Evolutionary conservation across 2,113 vertebrate genomes (phyloP), one percentile per base, ranked within the genome.

Genomic region (Pristiophorus japonicus): DNA sequence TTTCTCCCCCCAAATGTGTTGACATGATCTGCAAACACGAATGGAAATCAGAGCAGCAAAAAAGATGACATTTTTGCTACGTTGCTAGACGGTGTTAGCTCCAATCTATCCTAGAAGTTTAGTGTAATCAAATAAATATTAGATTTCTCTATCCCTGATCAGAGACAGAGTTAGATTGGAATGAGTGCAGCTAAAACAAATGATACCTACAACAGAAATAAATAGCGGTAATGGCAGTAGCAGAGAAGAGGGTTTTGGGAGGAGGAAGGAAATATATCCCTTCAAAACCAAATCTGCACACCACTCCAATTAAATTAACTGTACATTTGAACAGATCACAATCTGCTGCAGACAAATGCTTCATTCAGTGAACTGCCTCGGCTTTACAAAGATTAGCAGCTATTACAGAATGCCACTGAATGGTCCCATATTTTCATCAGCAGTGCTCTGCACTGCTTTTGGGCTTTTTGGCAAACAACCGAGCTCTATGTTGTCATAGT

Each of bases 321-420:
- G 97, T 62, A n/a, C 96, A 97, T 96, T 96, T 96, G 95, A 96
- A 96, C 97, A 97, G 96, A 96, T 96, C 96, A 97, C 94, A 96
- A 97, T 97, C 92, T 38, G 92, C 96, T 95, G 70, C 95, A 97
- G 97, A 99, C 98, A 99, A 98, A 97, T 97, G 96, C 96, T 97
- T 98, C 97, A 98, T 99, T 99, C 98, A 99, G 97, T 95, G 96
- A 85, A 96, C 97, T 97, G 97, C 97, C 97, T 97, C 96, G 96
- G 96, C 97, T 97, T 97, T 98, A 97, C 96, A 96, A 96, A 98
- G 98, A 98, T 98, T 99, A 98, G 98, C 96, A 97, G 97, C 98
- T 98, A 98, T 98, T 97, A 94, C 65, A 67, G 65, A 94, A 14
- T 30, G 42, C 24, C 42, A 70, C 7, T 67, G 34, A 63, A 65